Conservation (phyloP, 1,140 invertebrate genomes). For the Venturia canescens region DNA sequence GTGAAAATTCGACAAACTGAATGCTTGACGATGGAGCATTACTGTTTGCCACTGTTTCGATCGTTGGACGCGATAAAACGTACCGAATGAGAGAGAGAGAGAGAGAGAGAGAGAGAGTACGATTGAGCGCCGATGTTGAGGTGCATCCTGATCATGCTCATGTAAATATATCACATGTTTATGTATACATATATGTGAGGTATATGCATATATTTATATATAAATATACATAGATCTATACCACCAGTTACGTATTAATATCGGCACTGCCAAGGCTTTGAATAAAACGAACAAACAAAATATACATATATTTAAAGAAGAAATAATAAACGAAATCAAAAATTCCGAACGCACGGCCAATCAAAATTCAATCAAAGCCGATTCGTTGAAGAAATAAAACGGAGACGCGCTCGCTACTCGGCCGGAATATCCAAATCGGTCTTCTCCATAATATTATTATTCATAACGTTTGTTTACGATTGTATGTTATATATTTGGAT, state of each 20-base stretch:
- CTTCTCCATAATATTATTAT: no score
- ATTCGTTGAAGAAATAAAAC: constrained; percentile 1
- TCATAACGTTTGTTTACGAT: no score
- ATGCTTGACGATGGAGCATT: no score
- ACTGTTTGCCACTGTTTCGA: no score
- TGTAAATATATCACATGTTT: neutral
- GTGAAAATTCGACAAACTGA: no score
- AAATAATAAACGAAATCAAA: constrained; percentile 35
- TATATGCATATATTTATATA: constrained; percentile 6
- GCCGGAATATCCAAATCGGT: no score
- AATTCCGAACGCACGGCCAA: constrained; percentile 56
- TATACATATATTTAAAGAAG: no score
- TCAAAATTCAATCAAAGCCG: constrained; percentile 61
- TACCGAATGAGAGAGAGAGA: no score
- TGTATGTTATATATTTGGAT: no score
- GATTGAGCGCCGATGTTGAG: neutral
- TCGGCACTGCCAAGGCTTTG: constrained; percentile 65
- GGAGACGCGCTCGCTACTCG: no score
- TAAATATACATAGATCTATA: constrained; percentile 12
- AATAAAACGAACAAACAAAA: constrained; percentile 51
- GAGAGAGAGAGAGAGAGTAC: neutral
- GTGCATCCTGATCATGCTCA: neutral
- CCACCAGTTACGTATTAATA: constrained; percentile 57
- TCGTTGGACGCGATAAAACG: no score
- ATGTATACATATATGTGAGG: constrained; percentile 6